phyloP scores from a whole-genome alignment of 2,113 vertebrate species.

The Phaethon lepturus region DNA sequence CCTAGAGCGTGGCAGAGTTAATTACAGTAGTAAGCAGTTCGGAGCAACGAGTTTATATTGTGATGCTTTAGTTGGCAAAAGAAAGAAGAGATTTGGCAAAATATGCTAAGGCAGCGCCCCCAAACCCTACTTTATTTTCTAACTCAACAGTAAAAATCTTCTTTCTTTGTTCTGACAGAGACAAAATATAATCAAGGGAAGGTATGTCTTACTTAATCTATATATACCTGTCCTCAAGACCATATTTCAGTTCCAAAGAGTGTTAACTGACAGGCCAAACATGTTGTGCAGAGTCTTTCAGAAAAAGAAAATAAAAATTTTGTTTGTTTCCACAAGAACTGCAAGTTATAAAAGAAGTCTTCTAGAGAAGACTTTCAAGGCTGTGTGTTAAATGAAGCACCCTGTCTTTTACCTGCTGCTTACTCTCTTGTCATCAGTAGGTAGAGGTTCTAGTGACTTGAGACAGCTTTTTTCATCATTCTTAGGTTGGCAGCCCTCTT shows the following conservation, averaged over 20 bases:
- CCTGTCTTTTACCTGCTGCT: not conserved
- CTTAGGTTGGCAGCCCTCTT: not conserved
- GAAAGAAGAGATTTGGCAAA: slow-evolving; percentile 23
- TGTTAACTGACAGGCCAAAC: not conserved
- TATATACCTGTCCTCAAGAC: not conserved
- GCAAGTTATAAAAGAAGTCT: not conserved
- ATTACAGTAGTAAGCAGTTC: slow-evolving; percentile 18
- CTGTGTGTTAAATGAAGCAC: not conserved
- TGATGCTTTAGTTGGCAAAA: slow-evolving; percentile 4
- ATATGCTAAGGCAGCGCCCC: not conserved
- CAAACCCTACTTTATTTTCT: not conserved
- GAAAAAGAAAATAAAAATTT: not conserved
- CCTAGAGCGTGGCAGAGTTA: slow-evolving; percentile 7
- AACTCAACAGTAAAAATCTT: not conserved
- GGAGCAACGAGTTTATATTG: slow-evolving; percentile 34
- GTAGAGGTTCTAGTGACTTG: not conserved
- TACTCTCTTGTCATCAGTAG: not conserved
- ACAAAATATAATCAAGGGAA: not conserved
- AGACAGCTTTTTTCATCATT: not conserved
- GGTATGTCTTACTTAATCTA: not conserved
- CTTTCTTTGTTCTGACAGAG: not conserved
- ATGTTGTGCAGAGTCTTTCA: not conserved
- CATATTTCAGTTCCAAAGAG: not conserved
- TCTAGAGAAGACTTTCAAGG: not conserved
- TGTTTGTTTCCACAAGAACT: not conserved